Conservation (phyloP, 2,888 invertebrate genomes). For the Acrobasis repandana region DNA sequence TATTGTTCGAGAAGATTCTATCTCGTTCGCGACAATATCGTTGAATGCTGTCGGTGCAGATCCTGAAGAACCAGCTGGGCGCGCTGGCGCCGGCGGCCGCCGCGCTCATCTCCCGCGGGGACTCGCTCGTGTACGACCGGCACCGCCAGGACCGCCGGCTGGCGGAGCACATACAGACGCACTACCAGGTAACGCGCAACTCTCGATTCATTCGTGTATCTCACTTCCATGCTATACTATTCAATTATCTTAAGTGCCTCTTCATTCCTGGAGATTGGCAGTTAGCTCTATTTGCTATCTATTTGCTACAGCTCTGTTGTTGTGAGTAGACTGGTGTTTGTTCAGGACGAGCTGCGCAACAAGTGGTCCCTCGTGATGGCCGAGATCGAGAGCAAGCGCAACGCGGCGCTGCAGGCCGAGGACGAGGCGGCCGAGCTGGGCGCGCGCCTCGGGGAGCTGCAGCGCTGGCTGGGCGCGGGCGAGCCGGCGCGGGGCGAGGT, state of each 20-base stretch:
- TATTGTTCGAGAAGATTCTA: too few relatives aligned
- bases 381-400: constrained; percentile 81
- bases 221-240: too few relatives aligned
- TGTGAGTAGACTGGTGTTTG: too few relatives aligned
- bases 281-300: too few relatives aligned
- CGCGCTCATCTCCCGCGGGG: constrained; percentile 89
- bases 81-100: constrained; percentile 89
- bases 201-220: neutral
- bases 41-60: constrained; percentile 63
- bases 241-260: too few relatives aligned
- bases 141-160: constrained; percentile 81
- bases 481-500: constrained; percentile 64
- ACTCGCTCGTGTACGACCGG: constrained; percentile 87
- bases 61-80: constrained; percentile 84
- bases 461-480: constrained; percentile 60
- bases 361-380: constrained; percentile 86
- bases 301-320: too few relatives aligned
- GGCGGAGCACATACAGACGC: constrained; percentile 82
- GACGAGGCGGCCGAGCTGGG: constrained; percentile 78
- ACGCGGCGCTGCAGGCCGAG: constrained; percentile 81
- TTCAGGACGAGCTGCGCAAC: constrained; percentile 79
- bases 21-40: too few relatives aligned
- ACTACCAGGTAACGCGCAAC: constrained; percentile 60
- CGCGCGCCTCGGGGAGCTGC: constrained; percentile 58
- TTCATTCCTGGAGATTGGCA: too few relatives aligned